These are phyloP conservation scores for Agrypnia vestita DNA, from an alignment of 1,140 invertebrate species.

Conservation along the genomic window DNA sequence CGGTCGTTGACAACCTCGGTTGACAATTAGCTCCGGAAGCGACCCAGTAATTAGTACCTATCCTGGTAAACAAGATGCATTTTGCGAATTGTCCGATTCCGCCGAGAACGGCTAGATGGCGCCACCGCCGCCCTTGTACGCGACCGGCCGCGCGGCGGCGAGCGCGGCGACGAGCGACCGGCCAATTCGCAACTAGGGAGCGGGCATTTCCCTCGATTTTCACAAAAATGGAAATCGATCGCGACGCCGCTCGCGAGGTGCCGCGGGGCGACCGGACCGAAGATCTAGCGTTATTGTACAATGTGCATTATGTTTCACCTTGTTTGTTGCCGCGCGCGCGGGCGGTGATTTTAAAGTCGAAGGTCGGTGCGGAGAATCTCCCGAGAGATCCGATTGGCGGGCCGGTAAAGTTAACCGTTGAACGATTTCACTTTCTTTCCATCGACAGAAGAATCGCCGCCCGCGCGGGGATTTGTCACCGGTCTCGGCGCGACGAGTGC, in stretches of 20 bases:
- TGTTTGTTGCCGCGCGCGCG: too few relatives aligned
- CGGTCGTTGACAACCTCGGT: too few relatives aligned
- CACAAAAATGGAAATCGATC: too few relatives aligned
- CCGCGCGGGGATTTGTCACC: not conserved
- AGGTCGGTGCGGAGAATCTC: too few relatives aligned
- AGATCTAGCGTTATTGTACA: too few relatives aligned
- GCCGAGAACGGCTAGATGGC: slow-evolving; percentile 7
- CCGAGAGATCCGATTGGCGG: too few relatives aligned
- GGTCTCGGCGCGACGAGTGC: not conserved
- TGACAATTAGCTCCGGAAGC: too few relatives aligned
- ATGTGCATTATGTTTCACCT: too few relatives aligned
- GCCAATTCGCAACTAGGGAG: not conserved
- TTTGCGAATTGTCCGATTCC: slow-evolving; percentile 14
- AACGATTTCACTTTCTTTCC: too few relatives aligned
- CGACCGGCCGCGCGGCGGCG: not conserved
- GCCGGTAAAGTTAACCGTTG: too few relatives aligned
- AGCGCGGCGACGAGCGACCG: not conserved
- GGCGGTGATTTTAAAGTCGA: too few relatives aligned
- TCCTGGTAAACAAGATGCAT: slow-evolving; percentile 10
- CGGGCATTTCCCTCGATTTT: not conserved
- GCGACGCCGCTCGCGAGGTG: not conserved
- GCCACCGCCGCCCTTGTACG: not conserved
- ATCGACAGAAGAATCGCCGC: too few relatives aligned
- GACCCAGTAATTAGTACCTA: not conserved
- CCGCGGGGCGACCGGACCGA: not conserved